Evolutionary conservation across 2,888 invertebrate species (phyloP), one percentile per base, ranked within the genome.

Genomic region (Copidosoma aretas): DNA sequence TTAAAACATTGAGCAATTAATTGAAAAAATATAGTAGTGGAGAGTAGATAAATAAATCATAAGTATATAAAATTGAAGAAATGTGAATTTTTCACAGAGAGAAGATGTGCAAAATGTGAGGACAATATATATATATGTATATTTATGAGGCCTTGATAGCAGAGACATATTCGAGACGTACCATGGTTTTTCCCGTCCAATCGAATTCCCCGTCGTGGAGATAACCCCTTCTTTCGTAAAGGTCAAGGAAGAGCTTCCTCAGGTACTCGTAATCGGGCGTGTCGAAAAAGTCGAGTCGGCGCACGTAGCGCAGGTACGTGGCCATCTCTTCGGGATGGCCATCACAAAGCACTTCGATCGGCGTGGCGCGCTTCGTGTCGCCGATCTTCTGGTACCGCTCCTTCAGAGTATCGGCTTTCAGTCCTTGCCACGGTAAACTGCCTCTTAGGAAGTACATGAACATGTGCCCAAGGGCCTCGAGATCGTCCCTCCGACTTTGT

Each of bases 391-490:
- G 98, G 89, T 99, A 99, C 84, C 99, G 89, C 87, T 98, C 98
- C 88, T 98, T 98, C 82, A 98, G 90, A 82, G 98, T 98, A 86
- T 98, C 98, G 80, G 98, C 98, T 89, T 99, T 99, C 83, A 99
- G 90, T 80, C 99, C 99, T 88, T 99, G 99, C 98, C 98, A 98
- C 78, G 99, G 99, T 86, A 99, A 90, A 86, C 97, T 97, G 81
- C 99, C 99, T 80, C 99, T 91, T 86, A 99, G 90, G 88, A 99
- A 99, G 89, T 99, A 99, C 98, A 99, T 98, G 88, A 99, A 99
- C 99, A 99, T 99, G 88, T 99, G 98, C 76, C 99, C 99, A 82
- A 99, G 89, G 74, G 99, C 99, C 87, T 99, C 99, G 85, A 99
- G 89, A 88, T 99, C 99, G 87, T 99, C 99, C 84, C 99, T 90